phyloP scores from a whole-genome alignment of 2,797 vertebrate species.

The Pseudochirops cupreus region DNA sequence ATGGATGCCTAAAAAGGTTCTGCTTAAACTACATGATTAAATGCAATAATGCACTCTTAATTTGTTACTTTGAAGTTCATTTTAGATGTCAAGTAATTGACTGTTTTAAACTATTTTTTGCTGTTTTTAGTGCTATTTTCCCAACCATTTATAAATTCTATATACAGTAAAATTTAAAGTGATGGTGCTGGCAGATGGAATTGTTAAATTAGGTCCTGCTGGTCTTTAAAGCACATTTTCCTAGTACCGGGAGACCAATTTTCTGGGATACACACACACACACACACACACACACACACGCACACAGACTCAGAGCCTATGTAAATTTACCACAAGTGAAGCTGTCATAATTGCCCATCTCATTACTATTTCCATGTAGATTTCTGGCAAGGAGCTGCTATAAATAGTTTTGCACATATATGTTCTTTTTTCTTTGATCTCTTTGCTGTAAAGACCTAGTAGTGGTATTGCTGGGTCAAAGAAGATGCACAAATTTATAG shows the following conservation, averaged over 20 bases:
- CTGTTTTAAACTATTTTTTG: too few species aligned
- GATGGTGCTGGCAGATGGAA: not conserved
- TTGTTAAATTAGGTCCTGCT: not conserved
- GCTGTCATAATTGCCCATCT: not conserved
- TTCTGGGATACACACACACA: too few species aligned
- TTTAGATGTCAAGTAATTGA: constrained; percentile 4
- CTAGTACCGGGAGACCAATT: too few species aligned
- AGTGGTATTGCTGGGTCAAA: too few species aligned
- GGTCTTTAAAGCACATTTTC: not conserved
- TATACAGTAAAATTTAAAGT: too few species aligned
- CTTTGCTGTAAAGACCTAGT: too few species aligned
- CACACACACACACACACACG: too few species aligned
- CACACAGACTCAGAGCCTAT: too few species aligned
- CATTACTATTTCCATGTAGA: not conserved
- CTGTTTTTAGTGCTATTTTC: not conserved
- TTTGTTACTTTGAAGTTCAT: constrained; percentile 7
- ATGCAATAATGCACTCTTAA: not conserved
- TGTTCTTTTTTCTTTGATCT: too few species aligned
- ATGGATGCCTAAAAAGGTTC: constrained; percentile 16
- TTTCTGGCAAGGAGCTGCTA: too few species aligned
- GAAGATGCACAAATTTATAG: too few species aligned
- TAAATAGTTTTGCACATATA: too few species aligned
- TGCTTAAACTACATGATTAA: not conserved
- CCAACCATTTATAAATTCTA: not conserved
- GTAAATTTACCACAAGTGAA: not conserved